A percentile compares a stretch with the other conserved stretches of the same genome.
Conservation (phyloP, 2,113 vertebrate species). For the Serilophus lunatus region DNA sequence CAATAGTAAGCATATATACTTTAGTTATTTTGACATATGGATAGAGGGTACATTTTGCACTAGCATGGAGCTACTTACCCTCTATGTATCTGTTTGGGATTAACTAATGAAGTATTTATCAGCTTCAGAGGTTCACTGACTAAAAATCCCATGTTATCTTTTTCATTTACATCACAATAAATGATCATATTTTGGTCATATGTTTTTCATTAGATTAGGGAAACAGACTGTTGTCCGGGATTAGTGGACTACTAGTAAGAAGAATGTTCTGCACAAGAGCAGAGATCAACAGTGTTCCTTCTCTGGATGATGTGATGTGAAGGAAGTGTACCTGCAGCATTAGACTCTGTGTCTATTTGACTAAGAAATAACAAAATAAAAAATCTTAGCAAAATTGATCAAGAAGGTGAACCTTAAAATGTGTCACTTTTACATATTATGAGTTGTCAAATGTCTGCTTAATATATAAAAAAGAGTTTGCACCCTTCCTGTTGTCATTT, state of each 20-base stretch:
- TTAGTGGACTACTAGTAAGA: background rate
- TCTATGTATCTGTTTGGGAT: background rate
- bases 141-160: background rate
- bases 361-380: background rate
- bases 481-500: background rate
- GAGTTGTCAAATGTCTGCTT: background rate
- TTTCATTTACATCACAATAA: background rate
- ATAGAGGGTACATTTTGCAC: background rate
- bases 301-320: background rate
- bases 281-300: background rate
- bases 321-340: background rate
- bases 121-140: background rate
- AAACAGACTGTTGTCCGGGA: background rate
- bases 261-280: background rate
- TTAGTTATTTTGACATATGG: background rate
- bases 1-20: background rate
- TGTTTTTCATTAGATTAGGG: background rate
- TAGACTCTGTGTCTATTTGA: background rate
- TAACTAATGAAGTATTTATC: background rate
- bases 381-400: background rate
- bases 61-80: background rate
- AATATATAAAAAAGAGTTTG: background rate
- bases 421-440: background rate
- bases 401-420: background rate
- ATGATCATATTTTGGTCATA: background rate